phyloP scores from a whole-genome alignment of 2,888 invertebrate species.

The Leucozona laternaria region DNA sequence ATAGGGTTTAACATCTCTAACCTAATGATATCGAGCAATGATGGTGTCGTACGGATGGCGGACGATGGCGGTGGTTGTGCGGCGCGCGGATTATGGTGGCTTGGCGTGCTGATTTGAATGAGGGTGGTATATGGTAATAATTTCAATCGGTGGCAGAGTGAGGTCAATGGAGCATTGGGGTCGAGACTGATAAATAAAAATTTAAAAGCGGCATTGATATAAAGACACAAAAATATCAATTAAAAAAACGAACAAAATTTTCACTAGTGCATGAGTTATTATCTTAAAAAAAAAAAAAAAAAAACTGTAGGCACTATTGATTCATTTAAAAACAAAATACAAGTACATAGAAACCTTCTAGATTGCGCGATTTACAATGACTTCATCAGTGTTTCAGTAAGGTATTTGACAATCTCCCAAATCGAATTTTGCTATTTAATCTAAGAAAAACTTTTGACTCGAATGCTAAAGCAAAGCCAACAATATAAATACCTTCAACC shows the following conservation, averaged over 20 bases:
- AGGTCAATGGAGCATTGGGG: slow-evolving; percentile 68
- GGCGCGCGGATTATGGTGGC: not conserved
- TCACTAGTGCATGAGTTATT: not conserved
- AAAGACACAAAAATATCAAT: not conserved
- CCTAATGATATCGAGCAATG: slow-evolving; percentile 38
- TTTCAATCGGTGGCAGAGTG: slow-evolving; percentile 31
- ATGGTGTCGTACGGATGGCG: not conserved
- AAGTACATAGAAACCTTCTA: too few species aligned
- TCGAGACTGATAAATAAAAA: slow-evolving; percentile 36
- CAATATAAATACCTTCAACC: too few species aligned
- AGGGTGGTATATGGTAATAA: slow-evolving; percentile 20
- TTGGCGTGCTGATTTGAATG: slow-evolving; percentile 20
- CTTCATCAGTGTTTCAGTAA: too few species aligned
- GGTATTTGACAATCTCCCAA: too few species aligned
- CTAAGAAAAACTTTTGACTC: too few species aligned
- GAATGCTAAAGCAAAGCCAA: too few species aligned
- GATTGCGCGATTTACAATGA: too few species aligned
- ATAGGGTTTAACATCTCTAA: slow-evolving; percentile 53
- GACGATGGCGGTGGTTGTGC: not conserved
- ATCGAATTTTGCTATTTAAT: too few species aligned
- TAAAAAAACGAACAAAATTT: not conserved
- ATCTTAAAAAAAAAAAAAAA: too few species aligned
- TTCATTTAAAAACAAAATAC: too few species aligned
- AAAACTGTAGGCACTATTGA: too few species aligned
- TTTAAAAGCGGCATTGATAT: not conserved